phyloP scores from a whole-genome alignment of 2,888 invertebrate genomes.

The Nasonovia ribisnigri region DNA sequence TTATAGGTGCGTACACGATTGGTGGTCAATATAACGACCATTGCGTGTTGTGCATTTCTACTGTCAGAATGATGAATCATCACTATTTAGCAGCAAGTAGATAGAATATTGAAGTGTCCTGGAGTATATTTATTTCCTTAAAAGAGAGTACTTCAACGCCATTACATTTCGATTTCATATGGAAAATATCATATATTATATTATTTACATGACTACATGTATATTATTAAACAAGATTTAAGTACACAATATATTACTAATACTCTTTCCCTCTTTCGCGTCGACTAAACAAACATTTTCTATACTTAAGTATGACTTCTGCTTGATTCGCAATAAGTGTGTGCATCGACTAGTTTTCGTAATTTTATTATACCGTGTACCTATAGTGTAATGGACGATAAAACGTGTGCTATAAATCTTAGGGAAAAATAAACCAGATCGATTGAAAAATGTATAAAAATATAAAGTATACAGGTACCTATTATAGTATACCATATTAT shows the following conservation, averaged over 20 bases:
- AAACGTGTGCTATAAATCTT: conserved; percentile 30
- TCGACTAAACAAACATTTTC: conserved; percentile 1
- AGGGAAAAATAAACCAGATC: neutral
- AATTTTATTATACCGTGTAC: neutral
- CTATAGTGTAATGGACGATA: neutral
- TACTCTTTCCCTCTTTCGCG: neutral
- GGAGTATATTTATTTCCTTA: neutral
- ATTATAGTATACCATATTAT: neutral
- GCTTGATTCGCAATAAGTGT: neutral
- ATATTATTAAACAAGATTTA: neutral
- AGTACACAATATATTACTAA: neutral
- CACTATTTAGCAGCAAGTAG: neutral
- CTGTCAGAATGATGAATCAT: conserved; percentile 15
- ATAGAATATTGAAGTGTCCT: neutral
- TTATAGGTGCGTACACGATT: neutral
- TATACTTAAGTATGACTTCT: neutral
- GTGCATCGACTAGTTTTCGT: neutral
- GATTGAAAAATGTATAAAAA: neutral
- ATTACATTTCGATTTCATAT: neutral
- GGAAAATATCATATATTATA: neutral
- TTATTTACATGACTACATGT: neutral
- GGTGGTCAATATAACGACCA: neutral
- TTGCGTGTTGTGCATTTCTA: neutral
- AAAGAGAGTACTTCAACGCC: neutral
- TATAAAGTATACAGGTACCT: neutral